Conservation (phyloP, 2,888 invertebrate genomes). For the Ischnura elegans region DNA sequence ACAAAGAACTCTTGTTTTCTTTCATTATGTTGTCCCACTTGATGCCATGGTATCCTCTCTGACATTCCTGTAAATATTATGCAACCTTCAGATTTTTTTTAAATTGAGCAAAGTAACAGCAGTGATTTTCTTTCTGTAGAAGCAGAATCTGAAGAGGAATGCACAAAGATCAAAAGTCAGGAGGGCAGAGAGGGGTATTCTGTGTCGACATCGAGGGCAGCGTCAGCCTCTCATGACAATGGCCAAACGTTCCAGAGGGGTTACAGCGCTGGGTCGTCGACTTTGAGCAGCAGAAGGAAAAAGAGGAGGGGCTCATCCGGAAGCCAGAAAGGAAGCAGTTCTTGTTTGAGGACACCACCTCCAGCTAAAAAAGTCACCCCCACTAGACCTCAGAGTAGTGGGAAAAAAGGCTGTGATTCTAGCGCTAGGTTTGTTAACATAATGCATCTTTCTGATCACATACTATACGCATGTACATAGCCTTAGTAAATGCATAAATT, state of each 20-base stretch:
- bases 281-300: slow-evolving; percentile 25
- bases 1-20: too few species aligned
- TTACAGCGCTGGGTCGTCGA: slow-evolving; percentile 38
- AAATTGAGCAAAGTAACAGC: not conserved
- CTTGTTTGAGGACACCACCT: slow-evolving; percentile 26
- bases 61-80: too few species aligned
- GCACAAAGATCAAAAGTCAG: slow-evolving; percentile 1
- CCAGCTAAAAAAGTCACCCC: slow-evolving; percentile 53
- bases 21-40: too few species aligned
- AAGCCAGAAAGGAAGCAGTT: slow-evolving; percentile 29
- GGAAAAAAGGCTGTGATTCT: slow-evolving; percentile 45
- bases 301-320: slow-evolving; percentile 55
- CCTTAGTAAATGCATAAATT: too few species aligned
- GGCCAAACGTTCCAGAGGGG: not conserved
- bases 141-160: slow-evolving; percentile 42
- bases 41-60: too few species aligned
- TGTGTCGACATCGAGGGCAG: not conserved
- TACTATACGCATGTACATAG: too few species aligned
- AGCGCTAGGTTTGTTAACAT: not conserved
- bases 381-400: slow-evolving; percentile 33
- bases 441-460: too few species aligned
- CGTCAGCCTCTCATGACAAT: slow-evolving; percentile 28
- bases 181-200: not conserved
- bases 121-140: slow-evolving; percentile 3
- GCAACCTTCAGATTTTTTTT: not conserved